Percentiles rank a stretch among this genome's conserved stretches.
Conservation (phyloP, 2,888 invertebrate species). For the Asteroscopus sphinx region DNA sequence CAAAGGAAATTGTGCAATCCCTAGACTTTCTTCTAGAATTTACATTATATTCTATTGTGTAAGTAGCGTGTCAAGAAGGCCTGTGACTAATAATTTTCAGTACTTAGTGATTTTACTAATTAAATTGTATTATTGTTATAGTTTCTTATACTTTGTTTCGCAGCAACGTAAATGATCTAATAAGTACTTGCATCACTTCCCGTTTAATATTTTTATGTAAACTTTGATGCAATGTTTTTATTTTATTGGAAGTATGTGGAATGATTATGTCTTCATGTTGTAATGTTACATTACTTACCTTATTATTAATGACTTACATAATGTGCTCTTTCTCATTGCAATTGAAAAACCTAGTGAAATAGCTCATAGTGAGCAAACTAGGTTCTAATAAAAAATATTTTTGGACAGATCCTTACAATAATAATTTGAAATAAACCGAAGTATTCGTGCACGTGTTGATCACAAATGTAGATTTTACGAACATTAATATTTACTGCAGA, state of each 20-base stretch:
- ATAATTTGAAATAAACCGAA: constrained; percentile 27
- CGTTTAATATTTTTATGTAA: background rate
- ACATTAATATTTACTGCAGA: constrained; percentile 26
- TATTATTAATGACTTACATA: background rate
- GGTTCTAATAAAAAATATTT: too few species aligned
- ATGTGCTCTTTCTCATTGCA: too few species aligned
- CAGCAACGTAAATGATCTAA: constrained; percentile 4
- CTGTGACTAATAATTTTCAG: background rate
- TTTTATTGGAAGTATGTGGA: constrained; percentile 12
- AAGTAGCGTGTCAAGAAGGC: background rate
- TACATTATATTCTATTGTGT: background rate
- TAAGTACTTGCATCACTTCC: constrained; percentile 12
- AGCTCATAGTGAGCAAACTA: too few species aligned
- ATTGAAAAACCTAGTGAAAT: too few species aligned
- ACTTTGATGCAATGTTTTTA: constrained; percentile 1
- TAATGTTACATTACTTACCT: too few species aligned
- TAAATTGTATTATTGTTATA: constrained; percentile 13
- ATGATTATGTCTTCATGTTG: background rate
- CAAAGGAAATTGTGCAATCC: too few species aligned
- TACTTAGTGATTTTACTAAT: background rate
- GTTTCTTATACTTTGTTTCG: background rate
- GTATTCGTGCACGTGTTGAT: constrained; percentile 16
- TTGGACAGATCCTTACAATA: constrained; percentile 1
- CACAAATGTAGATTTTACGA: constrained; percentile 22
- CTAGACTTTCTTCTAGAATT: too few species aligned